A percentile compares a stretch with the other conserved stretches of the same genome.
phyloP scores from a whole-genome alignment of 2,888 invertebrate species.

The Odontocerum albicorne region DNA sequence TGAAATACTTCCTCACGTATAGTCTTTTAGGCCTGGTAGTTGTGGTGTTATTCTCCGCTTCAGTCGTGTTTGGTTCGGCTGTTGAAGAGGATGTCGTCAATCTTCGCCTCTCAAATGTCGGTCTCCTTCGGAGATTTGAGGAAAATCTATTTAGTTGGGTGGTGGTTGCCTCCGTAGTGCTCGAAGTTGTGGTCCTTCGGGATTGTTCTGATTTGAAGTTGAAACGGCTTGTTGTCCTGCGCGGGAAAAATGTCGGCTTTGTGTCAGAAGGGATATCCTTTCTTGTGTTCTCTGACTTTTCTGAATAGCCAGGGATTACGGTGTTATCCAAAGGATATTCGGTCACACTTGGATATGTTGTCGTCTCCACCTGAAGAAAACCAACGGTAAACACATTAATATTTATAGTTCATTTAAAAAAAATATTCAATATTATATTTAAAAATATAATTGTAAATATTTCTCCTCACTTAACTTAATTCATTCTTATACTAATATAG shows the following conservation, averaged over 20 bases:
- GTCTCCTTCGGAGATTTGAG: slow-evolving; percentile 19
- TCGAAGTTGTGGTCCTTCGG: slow-evolving; percentile 1
- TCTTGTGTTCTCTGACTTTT: slow-evolving; percentile 6
- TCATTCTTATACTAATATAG: too few relatives aligned
- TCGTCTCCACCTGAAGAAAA: background rate
- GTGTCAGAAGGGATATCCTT: slow-evolving; percentile 5
- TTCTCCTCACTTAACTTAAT: too few relatives aligned
- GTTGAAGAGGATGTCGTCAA: slow-evolving; percentile 17
- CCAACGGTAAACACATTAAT: slow-evolving; percentile 10
- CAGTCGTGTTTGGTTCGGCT: slow-evolving; percentile 24
- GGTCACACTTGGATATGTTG: slow-evolving; percentile 3
- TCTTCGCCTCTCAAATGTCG: slow-evolving; percentile 18
- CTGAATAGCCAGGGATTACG: slow-evolving; percentile 9
- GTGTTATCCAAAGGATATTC: slow-evolving; percentile 24
- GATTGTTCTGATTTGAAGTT: slow-evolving; percentile 2
- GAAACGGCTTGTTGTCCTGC: slow-evolving; percentile 23
- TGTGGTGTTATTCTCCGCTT: slow-evolving; percentile 12
- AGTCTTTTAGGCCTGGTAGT: slow-evolving; percentile 26
- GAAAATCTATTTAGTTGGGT: slow-evolving; percentile 16
- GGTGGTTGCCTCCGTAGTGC: slow-evolving; percentile 10
- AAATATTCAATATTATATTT: too few relatives aligned
- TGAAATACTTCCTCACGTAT: slow-evolving; percentile 34
- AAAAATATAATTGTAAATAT: background rate
- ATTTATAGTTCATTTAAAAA: too few relatives aligned
- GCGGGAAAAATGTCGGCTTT: slow-evolving; percentile 29